phyloP scores from a whole-genome alignment of 2,113 vertebrate genomes.

The Symphodus melops region DNA sequence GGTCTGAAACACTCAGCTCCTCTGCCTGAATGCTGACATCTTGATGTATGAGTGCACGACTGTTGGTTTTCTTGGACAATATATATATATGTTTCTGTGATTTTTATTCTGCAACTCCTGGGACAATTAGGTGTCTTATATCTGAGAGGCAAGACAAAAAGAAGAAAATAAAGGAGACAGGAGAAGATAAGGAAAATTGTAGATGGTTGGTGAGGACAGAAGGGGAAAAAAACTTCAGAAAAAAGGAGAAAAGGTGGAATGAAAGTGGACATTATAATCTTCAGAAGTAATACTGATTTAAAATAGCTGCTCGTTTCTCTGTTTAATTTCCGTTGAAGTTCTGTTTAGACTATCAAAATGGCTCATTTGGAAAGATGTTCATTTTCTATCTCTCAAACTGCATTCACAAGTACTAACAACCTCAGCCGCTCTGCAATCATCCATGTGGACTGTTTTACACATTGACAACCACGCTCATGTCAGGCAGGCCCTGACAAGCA shows the following conservation, averaged over 20 bases:
- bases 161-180: constrained; percentile 2
- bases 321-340: constrained; percentile 17
- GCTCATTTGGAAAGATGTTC: constrained; percentile 29
- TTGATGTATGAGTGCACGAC: constrained; percentile 24
- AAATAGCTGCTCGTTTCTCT: constrained; percentile 14
- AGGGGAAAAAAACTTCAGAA: constrained; percentile 11
- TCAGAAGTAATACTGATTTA: background rate
- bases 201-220: constrained; percentile 13
- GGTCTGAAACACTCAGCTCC: constrained; percentile 38
- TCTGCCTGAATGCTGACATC: constrained; percentile 33
- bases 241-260: constrained; percentile 14
- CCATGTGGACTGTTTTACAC: constrained; percentile 68
- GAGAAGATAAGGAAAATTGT: constrained; percentile 7
- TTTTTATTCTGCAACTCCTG: constrained; percentile 35
- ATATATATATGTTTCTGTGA: constrained; percentile 42
- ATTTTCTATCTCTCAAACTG: constrained; percentile 43
- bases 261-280: background rate
- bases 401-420: constrained; percentile 52
- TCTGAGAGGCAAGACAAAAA: constrained; percentile 40
- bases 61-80: constrained; percentile 62
- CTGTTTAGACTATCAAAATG: constrained; percentile 31
- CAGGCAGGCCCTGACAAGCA: constrained; percentile 64
- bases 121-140: constrained; percentile 62
- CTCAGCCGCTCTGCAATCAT: constrained; percentile 67
- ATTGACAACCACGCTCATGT: constrained; percentile 62